Evolutionary conservation across 2,113 vertebrate genomes (phyloP).

Genomic region (Antechinus flavipes): DNA sequence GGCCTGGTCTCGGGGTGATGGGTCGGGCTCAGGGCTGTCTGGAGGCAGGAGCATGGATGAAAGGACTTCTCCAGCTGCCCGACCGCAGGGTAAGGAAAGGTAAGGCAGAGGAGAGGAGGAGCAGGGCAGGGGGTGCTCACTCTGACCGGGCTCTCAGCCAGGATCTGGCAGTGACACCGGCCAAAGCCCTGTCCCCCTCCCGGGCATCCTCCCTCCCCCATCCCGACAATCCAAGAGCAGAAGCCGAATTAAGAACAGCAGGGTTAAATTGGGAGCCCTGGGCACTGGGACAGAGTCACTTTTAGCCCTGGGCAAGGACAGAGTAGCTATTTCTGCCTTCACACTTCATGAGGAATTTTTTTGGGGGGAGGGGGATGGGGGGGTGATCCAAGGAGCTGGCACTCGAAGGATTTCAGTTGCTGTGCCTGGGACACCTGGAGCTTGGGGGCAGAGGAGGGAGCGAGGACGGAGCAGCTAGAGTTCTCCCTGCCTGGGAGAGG

Average conservation of each 20-base stretch:
- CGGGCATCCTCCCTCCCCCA: not conserved
- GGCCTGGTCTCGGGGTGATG: not conserved
- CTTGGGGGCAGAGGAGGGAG: not conserved
- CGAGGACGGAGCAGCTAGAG: not conserved
- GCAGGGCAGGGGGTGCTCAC: not conserved
- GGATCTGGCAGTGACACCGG: not conserved
- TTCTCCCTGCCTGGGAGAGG: not conserved
- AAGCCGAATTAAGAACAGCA: not conserved
- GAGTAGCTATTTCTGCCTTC: not conserved
- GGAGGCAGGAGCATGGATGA: not conserved
- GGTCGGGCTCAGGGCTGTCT: not conserved
- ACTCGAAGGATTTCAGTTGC: not conserved
- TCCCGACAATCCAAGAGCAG: not conserved
- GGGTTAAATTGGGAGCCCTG: not conserved
- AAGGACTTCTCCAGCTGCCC: not conserved
- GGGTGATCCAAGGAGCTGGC: not conserved
- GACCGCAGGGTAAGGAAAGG: not conserved
- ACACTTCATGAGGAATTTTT: not conserved
- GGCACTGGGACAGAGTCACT: not conserved
- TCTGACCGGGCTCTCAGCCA: not conserved
- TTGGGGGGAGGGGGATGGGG: not conserved
- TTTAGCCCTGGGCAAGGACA: not conserved
- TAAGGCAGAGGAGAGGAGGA: not conserved
- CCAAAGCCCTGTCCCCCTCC: not conserved
- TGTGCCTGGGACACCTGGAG: not conserved